These are phyloP conservation scores for Drosophila kohkoa DNA, from an alignment of 1,140 invertebrate species.

Conservation along the genomic window DNA sequence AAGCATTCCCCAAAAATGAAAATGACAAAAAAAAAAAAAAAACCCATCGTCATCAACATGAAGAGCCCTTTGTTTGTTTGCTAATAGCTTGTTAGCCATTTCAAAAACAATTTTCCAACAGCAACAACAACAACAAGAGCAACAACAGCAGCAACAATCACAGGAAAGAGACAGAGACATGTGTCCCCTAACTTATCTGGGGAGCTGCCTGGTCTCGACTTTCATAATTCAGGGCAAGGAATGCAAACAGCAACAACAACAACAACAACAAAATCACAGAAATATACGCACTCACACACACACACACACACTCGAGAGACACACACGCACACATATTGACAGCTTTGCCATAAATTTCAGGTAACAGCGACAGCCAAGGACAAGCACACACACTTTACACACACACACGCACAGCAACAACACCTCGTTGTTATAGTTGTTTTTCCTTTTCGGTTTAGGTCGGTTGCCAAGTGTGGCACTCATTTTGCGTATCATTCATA, in stretches of 20 bases:
- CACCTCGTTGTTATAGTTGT: conserved; percentile 3
- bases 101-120: conserved; percentile 78
- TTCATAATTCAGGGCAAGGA: conserved; percentile 60
- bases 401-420: conserved; percentile 10
- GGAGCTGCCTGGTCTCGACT: conserved; percentile 11
- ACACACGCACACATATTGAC: conserved; percentile 55
- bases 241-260: neutral
- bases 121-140: conserved; percentile 42
- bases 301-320: conserved; percentile 15
- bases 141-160: conserved; percentile 37
- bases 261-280: conserved; percentile 25
- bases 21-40: conserved; percentile 3
- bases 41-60: conserved; percentile 52
- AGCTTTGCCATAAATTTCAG: conserved; percentile 74
- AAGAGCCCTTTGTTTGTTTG: conserved; percentile 71
- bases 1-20: conserved; percentile 3
- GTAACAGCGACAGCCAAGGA: conserved; percentile 46
- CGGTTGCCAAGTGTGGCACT: conserved; percentile 34
- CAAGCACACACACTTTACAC: neutral
- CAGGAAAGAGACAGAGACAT: conserved; percentile 45
- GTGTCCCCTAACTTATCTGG: conserved; percentile 52
- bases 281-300: neutral
- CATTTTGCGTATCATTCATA: conserved; percentile 56
- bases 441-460: conserved; percentile 13
- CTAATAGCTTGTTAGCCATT: conserved; percentile 82